A percentile compares a stretch with the other conserved stretches of the same genome.
Conservation (phyloP, 2,888 invertebrate species). For the Cephus rjabovi region DNA sequence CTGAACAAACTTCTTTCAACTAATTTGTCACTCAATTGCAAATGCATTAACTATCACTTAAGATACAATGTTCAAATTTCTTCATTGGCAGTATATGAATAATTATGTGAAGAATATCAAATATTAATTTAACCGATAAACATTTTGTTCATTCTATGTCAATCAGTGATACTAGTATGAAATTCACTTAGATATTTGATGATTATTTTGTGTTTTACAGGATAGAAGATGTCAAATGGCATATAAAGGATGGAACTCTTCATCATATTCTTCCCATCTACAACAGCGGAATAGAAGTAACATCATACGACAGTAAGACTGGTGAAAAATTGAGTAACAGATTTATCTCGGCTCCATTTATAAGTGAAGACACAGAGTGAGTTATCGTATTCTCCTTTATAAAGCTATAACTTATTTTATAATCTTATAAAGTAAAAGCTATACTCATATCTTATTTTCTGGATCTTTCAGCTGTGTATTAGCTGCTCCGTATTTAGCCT, state of each 20-base stretch:
- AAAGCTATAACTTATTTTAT: conserved; percentile 3
- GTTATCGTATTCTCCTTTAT: conserved; percentile 16
- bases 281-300: conserved; percentile 59
- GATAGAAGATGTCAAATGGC: conserved; percentile 61
- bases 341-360: conserved; percentile 55
- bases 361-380: conserved; percentile 59
- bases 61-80: no score
- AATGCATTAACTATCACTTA: no score
- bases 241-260: conserved; percentile 60
- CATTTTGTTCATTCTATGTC: conserved; percentile 9
- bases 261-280: conserved; percentile 62
- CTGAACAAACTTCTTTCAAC: no score
- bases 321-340: conserved; percentile 60
- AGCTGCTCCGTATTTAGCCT: conserved; percentile 75
- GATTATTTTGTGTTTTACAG: conserved; percentile 34
- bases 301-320: conserved; percentile 61
- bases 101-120: not conserved
- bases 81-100: not conserved
- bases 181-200: not conserved
- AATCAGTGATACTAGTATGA: not conserved
- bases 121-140: conserved; percentile 1
- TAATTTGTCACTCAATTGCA: no score
- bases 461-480: conserved; percentile 72
- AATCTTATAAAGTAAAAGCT: conserved; percentile 15
- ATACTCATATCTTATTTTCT: conserved; percentile 7